Percentiles rank a stretch among this genome's conserved stretches.
phyloP scores from a whole-genome alignment of 1,140 invertebrate species.

The Nephila pilipes region DNA sequence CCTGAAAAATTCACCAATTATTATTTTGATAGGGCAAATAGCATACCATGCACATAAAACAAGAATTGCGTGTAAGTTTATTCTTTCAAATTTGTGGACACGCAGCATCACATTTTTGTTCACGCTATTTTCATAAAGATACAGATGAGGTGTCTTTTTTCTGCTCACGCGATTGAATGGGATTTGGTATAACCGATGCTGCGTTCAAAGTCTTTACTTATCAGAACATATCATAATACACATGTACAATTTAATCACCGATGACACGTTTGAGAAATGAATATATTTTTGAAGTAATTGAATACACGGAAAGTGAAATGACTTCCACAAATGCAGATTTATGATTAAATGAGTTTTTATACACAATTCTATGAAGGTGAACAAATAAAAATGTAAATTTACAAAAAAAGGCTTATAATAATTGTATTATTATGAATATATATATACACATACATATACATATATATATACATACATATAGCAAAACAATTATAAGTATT shows the following conservation, averaged over 20 bases:
- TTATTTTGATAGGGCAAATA: neutral
- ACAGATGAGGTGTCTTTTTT: neutral
- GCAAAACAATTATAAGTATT: too few relatives aligned
- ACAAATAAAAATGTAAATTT: too few relatives aligned
- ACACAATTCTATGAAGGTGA: too few relatives aligned
- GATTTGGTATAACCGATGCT: neutral
- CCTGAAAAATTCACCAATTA: neutral
- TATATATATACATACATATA: too few relatives aligned
- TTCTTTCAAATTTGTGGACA: neutral
- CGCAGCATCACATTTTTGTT: neutral
- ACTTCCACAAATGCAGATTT: neutral
- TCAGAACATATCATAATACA: neutral
- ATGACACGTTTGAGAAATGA: neutral
- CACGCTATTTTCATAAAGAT: neutral
- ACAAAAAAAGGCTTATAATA: too few relatives aligned
- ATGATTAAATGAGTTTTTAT: neutral
- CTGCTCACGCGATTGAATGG: neutral
- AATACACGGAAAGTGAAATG: neutral
- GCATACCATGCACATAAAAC: neutral
- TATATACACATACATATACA: too few relatives aligned
- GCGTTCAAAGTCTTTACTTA: neutral
- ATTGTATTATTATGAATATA: too few relatives aligned
- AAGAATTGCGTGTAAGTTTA: neutral
- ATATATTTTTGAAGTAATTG: neutral
- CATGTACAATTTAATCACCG: neutral